These are phyloP conservation scores for Busseola fusca DNA, from an alignment of 2,888 invertebrate genomes.

Conservation along the genomic window DNA sequence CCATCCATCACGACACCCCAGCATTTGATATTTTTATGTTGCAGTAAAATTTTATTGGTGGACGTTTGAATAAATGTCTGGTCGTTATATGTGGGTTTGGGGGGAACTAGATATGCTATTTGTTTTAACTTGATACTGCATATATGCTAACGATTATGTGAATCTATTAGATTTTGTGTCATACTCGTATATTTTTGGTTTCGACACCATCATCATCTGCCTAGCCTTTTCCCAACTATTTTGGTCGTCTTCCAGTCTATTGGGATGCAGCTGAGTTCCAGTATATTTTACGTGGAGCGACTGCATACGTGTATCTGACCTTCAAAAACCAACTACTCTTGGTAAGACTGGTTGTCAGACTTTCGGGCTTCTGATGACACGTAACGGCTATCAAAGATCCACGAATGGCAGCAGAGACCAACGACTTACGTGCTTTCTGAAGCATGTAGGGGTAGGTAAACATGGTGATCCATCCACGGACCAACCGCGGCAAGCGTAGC, in stretches of 20 bases:
- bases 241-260: background rate
- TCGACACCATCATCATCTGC: background rate
- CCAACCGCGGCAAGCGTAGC: background rate
- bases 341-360: background rate
- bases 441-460: background rate
- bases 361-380: background rate
- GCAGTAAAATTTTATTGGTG: conserved; percentile 68
- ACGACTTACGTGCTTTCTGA: background rate
- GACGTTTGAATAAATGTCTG: conserved; percentile 57
- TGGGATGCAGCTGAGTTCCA: background rate
- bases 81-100: conserved; percentile 46
- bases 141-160: conserved; percentile 13
- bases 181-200: conserved; percentile 14
- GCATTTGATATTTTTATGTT: conserved; percentile 78
- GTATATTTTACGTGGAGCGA: background rate
- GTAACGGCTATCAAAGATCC: background rate
- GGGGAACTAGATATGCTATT: conserved; percentile 45
- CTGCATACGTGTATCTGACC: background rate
- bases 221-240: background rate
- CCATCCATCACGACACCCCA: conserved; percentile 84
- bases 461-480: background rate
- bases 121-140: conserved; percentile 52
- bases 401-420: background rate
- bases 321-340: background rate
- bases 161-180: conserved; percentile 13